Evolutionary conservation across 2,888 invertebrate genomes (phyloP).

Genomic region (Ochropleura plecta): DNA sequence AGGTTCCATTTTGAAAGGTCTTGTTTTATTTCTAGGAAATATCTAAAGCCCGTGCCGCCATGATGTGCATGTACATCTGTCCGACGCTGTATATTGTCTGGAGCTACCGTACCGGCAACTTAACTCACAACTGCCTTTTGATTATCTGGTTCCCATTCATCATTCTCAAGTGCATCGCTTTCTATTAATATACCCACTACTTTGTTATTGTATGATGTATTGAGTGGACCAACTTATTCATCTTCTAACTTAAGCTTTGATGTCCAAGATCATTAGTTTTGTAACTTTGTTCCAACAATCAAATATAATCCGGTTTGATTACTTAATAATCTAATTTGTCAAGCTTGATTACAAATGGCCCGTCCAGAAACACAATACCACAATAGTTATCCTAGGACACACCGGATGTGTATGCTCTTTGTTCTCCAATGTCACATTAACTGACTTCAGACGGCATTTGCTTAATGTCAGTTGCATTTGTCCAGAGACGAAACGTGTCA

Average conservation of each 20-base stretch:
- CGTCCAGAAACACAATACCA: conserved; percentile 74
- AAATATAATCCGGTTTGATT: conserved; percentile 64
- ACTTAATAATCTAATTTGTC: conserved; percentile 75
- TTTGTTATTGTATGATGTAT: conserved; percentile 62
- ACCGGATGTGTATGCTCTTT: conserved; percentile 74
- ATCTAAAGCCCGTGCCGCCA: conserved; percentile 35
- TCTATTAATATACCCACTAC: conserved; percentile 68
- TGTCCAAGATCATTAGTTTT: conserved; percentile 54
- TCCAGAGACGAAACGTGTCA: conserved; percentile 23
- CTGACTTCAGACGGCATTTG: conserved; percentile 66
- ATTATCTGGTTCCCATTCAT: conserved; percentile 74
- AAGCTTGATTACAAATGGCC: conserved; percentile 76
- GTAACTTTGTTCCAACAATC: conserved; percentile 47
- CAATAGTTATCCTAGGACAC: conserved; percentile 74
- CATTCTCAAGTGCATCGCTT: conserved; percentile 73
- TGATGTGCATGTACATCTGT: conserved; percentile 56
- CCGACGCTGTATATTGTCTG: conserved; percentile 63
- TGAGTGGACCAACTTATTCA: conserved; percentile 43
- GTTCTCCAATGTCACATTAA: conserved; percentile 71
- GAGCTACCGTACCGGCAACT: conserved; percentile 67
- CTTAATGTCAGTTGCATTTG: conserved; percentile 59
- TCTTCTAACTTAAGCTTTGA: conserved; percentile 50
- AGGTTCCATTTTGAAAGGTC: conserved; percentile 11
- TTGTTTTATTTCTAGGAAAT: conserved; percentile 38
- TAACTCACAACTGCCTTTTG: conserved; percentile 68